Percentiles rank a stretch among this genome's conserved stretches.
Conservation (phyloP, 2,888 invertebrate genomes). For the Drosophila engyochracea region DNA sequence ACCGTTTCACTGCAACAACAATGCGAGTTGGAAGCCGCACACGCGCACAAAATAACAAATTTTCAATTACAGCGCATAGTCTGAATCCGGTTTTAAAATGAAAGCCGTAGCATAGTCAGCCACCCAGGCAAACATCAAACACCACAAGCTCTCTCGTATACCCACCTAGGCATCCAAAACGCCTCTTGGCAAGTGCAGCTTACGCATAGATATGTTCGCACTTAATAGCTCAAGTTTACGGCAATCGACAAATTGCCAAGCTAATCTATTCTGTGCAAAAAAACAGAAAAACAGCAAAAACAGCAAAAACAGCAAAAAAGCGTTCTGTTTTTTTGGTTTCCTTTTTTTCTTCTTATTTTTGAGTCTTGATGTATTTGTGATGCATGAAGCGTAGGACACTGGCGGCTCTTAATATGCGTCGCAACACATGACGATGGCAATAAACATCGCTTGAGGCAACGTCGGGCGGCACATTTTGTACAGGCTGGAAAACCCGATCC, state of each 20-base stretch:
- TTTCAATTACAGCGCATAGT: conserved; percentile 65
- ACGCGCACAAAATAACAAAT: conserved; percentile 77
- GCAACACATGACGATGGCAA: conserved; percentile 55
- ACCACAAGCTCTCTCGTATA: conserved; percentile 21
- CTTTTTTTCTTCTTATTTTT: neutral
- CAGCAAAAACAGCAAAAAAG: neutral
- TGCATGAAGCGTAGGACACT: conserved; percentile 66
- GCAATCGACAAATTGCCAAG: conserved; percentile 78
- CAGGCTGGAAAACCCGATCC: conserved; percentile 63
- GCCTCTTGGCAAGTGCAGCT: conserved; percentile 53
- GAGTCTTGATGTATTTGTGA: conserved; percentile 47
- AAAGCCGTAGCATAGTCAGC: conserved; percentile 55
- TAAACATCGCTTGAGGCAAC: conserved; percentile 51
- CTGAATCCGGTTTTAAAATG: conserved; percentile 76
- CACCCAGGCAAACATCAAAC: conserved; percentile 21
- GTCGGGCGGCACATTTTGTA: conserved; percentile 34
- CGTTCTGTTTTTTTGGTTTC: conserved; percentile 11
- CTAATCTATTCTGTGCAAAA: conserved; percentile 62
- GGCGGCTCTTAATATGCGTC: conserved; percentile 60
- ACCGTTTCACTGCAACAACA: conserved; percentile 54
- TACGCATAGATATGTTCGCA: conserved; percentile 70
- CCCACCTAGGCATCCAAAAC: conserved; percentile 41
- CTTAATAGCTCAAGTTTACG: conserved; percentile 82
- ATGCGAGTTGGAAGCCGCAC: conserved; percentile 52
- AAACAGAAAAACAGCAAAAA: too few relatives aligned